These are phyloP conservation scores for Odontesthes bonariensis DNA, from an alignment of 2,113 vertebrate species.

Conservation along the genomic window DNA sequence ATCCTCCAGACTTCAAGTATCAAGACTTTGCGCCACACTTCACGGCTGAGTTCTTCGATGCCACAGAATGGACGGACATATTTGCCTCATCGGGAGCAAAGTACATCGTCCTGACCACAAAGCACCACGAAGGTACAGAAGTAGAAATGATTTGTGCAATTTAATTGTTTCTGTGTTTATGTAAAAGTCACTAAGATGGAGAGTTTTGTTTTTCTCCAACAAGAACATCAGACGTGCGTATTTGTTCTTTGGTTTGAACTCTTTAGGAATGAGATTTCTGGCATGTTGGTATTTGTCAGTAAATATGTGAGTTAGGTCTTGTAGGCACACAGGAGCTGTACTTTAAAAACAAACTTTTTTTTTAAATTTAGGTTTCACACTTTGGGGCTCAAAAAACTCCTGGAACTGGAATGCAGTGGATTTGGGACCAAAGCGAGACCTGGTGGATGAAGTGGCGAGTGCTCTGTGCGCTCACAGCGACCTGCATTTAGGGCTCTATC, in stretches of 20 bases:
- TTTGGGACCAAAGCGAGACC: constrained; percentile 88
- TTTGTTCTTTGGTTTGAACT: background rate
- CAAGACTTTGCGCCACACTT: constrained; percentile 92
- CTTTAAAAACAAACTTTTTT: background rate
- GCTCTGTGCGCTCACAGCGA: constrained; percentile 83
- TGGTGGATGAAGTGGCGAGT: constrained; percentile 87
- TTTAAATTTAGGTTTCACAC: constrained; percentile 87
- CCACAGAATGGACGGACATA: constrained; percentile 89
- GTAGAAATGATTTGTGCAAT: background rate
- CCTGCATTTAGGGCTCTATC: constrained; percentile 92
- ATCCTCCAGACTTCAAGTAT: constrained; percentile 90
- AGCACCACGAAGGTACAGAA: constrained; percentile 95
- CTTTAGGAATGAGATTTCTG: no score
- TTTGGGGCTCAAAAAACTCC: constrained; percentile 94
- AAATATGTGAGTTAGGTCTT: background rate
- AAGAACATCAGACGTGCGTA: no score
- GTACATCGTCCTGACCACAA: constrained; percentile 96
- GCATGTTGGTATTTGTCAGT: no score
- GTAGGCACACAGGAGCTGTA: background rate
- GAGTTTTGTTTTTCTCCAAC: no score
- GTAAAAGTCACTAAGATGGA: background rate
- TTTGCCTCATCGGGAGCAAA: constrained; percentile 92
- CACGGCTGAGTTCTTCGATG: constrained; percentile 91
- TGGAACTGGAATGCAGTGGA: constrained; percentile 98
- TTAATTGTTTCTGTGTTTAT: background rate